Evolutionary conservation across 2,113 vertebrate species (phyloP).

Genomic region (Cyprinodon brontotheroides): DNA sequence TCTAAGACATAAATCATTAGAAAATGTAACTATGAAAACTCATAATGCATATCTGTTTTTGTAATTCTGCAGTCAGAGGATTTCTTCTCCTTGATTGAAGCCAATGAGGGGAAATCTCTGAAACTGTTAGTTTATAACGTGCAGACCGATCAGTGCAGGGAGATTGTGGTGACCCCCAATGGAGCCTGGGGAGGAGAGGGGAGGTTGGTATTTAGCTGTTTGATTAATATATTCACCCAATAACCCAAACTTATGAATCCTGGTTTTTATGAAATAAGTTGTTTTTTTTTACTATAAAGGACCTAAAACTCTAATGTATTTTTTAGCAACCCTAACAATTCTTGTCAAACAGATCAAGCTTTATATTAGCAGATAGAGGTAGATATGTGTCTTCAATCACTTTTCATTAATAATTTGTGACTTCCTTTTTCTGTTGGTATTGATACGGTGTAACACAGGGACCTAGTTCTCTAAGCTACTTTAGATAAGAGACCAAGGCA

Average conservation of each 20-base stretch:
- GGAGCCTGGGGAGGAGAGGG: constrained; percentile 96
- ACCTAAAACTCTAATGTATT: too few relatives aligned
- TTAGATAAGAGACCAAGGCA: too few relatives aligned
- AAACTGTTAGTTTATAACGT: constrained; percentile 94
- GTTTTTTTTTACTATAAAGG: too few relatives aligned
- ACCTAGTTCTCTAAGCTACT: too few relatives aligned
- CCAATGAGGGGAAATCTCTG: constrained; percentile 89
- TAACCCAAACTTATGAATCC: not conserved
- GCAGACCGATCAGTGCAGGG: constrained; percentile 86
- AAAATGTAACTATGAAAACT: not conserved
- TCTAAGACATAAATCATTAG: not conserved
- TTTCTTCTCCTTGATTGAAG: constrained; percentile 92
- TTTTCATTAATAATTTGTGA: too few relatives aligned
- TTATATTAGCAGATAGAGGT: too few relatives aligned
- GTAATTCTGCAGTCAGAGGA: constrained; percentile 86
- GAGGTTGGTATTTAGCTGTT: constrained; percentile 77
- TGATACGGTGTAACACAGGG: too few relatives aligned
- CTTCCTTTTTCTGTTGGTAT: too few relatives aligned
- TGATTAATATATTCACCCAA: not conserved
- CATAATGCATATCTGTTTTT: not conserved
- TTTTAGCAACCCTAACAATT: too few relatives aligned
- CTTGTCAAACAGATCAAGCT: too few relatives aligned
- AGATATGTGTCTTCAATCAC: too few relatives aligned
- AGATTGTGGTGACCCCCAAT: constrained; percentile 92
- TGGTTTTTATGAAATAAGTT: not conserved